Conservation (phyloP, 37 sponge, comb jelly and placozoan species). For the Cladorhizidae sp. region DNA sequence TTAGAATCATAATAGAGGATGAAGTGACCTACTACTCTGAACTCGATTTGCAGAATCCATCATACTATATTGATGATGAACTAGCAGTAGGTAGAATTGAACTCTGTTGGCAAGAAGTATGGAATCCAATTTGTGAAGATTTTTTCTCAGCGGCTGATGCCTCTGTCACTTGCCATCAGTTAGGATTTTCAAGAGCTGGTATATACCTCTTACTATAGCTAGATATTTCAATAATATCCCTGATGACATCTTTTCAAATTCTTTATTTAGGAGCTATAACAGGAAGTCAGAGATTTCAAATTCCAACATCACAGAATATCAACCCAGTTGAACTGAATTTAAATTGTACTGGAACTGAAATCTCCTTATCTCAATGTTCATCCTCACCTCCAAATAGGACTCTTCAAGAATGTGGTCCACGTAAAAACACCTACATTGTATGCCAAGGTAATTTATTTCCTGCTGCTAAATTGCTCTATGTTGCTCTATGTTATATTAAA, state of each 20-base stretch:
- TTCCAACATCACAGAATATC: background rate
- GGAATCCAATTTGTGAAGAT: slow-evolving; percentile 28
- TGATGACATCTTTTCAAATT: background rate
- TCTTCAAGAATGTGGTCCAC: background rate
- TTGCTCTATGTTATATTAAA: background rate
- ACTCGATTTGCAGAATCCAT: background rate
- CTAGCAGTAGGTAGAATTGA: slow-evolving; percentile 35
- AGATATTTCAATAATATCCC: background rate
- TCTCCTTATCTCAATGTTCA: slow-evolving; percentile 1
- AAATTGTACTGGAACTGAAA: slow-evolving; percentile 13
- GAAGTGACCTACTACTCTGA: background rate
- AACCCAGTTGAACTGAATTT: background rate
- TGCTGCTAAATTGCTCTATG: too few relatives aligned
- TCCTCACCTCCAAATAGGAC: background rate
- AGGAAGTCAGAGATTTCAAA: slow-evolving; percentile 13
- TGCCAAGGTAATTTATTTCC: slow-evolving; percentile 24
- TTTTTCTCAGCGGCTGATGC: slow-evolving; percentile 23
- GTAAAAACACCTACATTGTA: slow-evolving; percentile 14
- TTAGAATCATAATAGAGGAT: slow-evolving; percentile 6
- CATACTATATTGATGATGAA: slow-evolving; percentile 28
- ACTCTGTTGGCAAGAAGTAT: slow-evolving; percentile 16
- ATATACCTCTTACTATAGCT: too few relatives aligned
- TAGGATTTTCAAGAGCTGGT: slow-evolving; percentile 34
- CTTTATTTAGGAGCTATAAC: slow-evolving; percentile 1
- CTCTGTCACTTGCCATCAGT: slow-evolving; percentile 25